phyloP scores from a whole-genome alignment of 2,113 vertebrate genomes.

The Pycnonotus jocosus region DNA sequence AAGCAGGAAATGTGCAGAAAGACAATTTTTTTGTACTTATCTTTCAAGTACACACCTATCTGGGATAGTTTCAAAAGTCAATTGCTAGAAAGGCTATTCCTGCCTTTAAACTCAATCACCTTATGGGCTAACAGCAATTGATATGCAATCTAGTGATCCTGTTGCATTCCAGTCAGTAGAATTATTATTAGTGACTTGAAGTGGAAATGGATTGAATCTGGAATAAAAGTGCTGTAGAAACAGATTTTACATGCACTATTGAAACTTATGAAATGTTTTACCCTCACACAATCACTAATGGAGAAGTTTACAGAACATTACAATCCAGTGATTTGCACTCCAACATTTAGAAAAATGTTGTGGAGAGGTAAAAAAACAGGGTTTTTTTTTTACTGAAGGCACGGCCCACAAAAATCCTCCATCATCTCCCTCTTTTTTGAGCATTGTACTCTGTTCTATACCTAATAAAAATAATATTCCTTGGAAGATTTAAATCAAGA shows the following conservation, averaged over 20 bases:
- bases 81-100: neutral
- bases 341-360: neutral
- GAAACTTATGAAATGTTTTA: neutral
- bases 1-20: neutral
- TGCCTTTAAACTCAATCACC: neutral
- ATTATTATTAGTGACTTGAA: neutral
- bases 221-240: neutral
- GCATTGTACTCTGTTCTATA: neutral
- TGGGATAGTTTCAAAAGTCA: neutral
- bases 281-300: neutral
- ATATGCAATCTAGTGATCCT: neutral
- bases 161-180: neutral
- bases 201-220: neutral
- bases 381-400: conserved; percentile 27
- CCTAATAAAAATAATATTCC: conserved; percentile 53
- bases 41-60: neutral
- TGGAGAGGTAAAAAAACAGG: neutral
- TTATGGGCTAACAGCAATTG: neutral
- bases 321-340: neutral
- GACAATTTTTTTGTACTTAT: neutral
- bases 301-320: neutral
- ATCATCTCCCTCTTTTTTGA: neutral
- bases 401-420: neutral
- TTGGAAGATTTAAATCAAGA: conserved; percentile 50
- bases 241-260: neutral